These are phyloP conservation scores for Dicentrarchus labrax DNA, from an alignment of 2,113 vertebrate species.

Conservation along the genomic window DNA sequence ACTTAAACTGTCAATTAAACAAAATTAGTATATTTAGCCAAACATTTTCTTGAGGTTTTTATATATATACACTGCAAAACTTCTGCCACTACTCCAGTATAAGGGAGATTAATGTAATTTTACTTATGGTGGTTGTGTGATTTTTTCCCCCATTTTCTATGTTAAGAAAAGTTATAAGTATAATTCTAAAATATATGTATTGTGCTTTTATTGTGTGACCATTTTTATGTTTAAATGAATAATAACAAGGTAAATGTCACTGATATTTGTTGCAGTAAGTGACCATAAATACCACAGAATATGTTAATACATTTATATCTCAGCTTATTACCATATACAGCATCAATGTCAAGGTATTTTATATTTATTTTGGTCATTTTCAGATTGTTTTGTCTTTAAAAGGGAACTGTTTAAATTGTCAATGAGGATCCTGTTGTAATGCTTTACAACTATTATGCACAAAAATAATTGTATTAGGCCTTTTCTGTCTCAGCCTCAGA, in stretches of 20 bases:
- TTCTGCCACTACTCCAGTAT: neutral
- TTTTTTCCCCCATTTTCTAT: neutral
- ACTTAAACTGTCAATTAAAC: constrained; percentile 8
- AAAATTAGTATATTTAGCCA: constrained; percentile 11
- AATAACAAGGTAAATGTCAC: neutral
- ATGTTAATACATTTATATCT: neutral
- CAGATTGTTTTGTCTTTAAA: neutral
- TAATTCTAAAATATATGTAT: neutral
- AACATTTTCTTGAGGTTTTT: constrained; percentile 5
- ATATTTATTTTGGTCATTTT: no score
- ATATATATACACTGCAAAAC: neutral
- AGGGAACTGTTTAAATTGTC: neutral
- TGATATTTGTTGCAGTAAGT: neutral
- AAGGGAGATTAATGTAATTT: neutral
- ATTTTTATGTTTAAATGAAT: neutral
- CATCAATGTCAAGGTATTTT: neutral
- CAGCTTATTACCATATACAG: neutral
- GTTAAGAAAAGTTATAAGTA: no score
- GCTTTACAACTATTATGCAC: neutral
- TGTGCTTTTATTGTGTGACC: neutral
- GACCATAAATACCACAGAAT: neutral
- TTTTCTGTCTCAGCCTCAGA: neutral
- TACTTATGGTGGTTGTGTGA: neutral
- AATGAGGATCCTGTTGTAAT: neutral
- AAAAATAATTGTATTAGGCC: neutral